phyloP scores from a whole-genome alignment of 2,888 invertebrate genomes.

The Habrosyne pyritoides region DNA sequence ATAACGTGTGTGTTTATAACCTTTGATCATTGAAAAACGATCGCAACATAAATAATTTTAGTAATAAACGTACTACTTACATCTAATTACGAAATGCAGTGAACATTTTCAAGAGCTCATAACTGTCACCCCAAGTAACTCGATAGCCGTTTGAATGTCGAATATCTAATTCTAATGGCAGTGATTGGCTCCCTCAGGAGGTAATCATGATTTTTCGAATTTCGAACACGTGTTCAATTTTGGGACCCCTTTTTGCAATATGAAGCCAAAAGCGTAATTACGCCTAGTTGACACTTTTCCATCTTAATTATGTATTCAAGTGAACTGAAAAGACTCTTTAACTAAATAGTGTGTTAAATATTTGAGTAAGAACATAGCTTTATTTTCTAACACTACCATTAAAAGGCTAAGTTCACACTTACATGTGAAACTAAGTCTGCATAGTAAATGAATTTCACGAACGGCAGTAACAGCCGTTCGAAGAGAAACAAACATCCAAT shows the following conservation, averaged over 20 bases:
- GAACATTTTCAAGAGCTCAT: constrained; percentile 45
- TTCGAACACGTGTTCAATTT: constrained; percentile 80
- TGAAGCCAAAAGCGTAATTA: constrained; percentile 59
- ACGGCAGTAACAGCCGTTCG: constrained; percentile 18
- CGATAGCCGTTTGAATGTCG: constrained; percentile 74
- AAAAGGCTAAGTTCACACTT: constrained; percentile 31
- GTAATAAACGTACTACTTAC: constrained; percentile 21
- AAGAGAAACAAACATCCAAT: constrained; percentile 44
- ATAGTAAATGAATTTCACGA: constrained; percentile 45
- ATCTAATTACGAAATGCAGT: constrained; percentile 36
- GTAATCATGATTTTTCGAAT: constrained; percentile 79
- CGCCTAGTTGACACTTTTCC: constrained; percentile 42
- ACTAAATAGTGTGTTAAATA: not conserved
- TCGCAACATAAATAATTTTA: not conserved
- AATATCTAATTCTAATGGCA: constrained; percentile 81
- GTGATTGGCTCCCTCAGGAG: constrained; percentile 82
- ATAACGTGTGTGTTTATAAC: constrained; percentile 21
- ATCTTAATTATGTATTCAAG: constrained; percentile 21
- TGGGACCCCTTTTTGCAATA: constrained; percentile 69
- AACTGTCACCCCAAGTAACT: constrained; percentile 72
- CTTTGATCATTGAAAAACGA: constrained; percentile 38
- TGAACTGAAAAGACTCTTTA: constrained; percentile 1
- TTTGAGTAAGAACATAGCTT: not conserved
- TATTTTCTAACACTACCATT: not conserved
- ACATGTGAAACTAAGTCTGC: constrained; percentile 44